phyloP scores from a whole-genome alignment of 2,113 vertebrate genomes.

The Lamprotornis superbus region DNA sequence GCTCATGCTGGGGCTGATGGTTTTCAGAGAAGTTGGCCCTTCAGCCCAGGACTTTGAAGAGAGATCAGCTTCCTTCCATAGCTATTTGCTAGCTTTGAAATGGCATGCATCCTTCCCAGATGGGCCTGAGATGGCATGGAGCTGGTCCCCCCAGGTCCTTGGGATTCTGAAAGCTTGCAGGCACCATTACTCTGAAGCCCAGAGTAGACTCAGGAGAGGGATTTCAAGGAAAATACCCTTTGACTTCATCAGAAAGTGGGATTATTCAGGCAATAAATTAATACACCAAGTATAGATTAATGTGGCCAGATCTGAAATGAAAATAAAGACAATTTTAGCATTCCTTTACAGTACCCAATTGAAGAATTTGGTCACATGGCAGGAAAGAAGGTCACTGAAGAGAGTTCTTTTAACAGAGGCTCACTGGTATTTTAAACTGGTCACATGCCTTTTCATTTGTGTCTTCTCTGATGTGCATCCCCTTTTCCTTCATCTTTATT shows the following conservation, averaged over 20 bases:
- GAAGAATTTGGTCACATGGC: constrained; percentile 48
- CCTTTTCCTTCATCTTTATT: constrained; percentile 24
- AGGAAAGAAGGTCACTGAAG: constrained; percentile 26
- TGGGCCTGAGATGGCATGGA: background rate
- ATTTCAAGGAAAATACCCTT: background rate
- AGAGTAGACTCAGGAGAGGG: background rate
- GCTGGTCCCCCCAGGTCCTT: background rate
- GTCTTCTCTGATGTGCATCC: background rate
- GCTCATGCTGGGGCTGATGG: background rate
- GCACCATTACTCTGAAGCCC: background rate
- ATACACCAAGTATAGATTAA: background rate
- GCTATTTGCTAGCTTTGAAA: background rate
- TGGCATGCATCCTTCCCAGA: background rate
- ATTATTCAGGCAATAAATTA: background rate
- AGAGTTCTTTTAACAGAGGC: constrained; percentile 29
- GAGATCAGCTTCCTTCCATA: background rate
- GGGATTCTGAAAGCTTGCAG: background rate
- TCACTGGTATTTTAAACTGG: constrained; percentile 36
- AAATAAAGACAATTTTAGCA: constrained; percentile 9
- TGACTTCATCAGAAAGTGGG: background rate
- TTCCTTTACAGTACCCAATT: constrained; percentile 13
- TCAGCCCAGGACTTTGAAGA: background rate
- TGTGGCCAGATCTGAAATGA: background rate
- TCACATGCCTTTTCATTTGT: constrained; percentile 43
- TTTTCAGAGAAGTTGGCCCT: background rate